A percentile compares a stretch with the other conserved stretches of the same genome.
phyloP scores from a whole-genome alignment of 2,888 invertebrate genomes.

The Polydrusus pterygomalis region DNA sequence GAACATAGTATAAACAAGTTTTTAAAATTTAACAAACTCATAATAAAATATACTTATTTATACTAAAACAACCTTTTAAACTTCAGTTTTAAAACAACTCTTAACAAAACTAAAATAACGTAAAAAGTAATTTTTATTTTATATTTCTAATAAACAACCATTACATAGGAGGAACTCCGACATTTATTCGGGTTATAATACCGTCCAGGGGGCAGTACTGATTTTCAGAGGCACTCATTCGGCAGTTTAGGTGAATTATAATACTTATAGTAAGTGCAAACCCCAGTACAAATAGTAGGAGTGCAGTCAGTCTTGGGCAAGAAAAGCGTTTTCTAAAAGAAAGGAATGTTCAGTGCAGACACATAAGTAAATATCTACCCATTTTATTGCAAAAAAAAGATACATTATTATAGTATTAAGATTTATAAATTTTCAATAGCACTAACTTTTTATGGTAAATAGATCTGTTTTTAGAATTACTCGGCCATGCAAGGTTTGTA shows the following conservation, averaged over 20 bases:
- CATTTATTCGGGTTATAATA: slow-evolving; percentile 54
- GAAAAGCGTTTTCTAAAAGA: slow-evolving; percentile 30
- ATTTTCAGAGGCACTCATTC: slow-evolving; percentile 54
- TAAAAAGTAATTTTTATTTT: slow-evolving; percentile 29
- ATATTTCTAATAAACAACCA: not conserved
- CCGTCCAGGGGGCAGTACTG: slow-evolving; percentile 59
- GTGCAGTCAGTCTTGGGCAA: slow-evolving; percentile 13
- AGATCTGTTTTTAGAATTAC: too few species aligned
- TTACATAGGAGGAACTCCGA: slow-evolving; percentile 59
- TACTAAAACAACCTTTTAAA: not conserved
- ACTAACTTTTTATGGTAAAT: too few species aligned
- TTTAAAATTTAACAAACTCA: not conserved
- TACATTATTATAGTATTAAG: too few species aligned
- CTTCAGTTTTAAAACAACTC: not conserved
- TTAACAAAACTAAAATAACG: slow-evolving; percentile 17
- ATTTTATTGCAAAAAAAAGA: too few species aligned
- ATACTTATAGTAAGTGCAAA: slow-evolving; percentile 33
- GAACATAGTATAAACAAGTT: slow-evolving; percentile 2
- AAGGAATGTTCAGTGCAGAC: slow-evolving; percentile 4
- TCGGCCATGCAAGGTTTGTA: too few species aligned
- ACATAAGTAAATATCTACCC: too few species aligned
- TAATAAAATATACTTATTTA: not conserved
- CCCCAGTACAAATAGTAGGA: slow-evolving; percentile 8
- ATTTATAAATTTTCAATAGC: too few species aligned
- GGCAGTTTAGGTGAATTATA: slow-evolving; percentile 57